Conservation (phyloP, 2,888 invertebrate genomes). For the Myathropa florea region DNA sequence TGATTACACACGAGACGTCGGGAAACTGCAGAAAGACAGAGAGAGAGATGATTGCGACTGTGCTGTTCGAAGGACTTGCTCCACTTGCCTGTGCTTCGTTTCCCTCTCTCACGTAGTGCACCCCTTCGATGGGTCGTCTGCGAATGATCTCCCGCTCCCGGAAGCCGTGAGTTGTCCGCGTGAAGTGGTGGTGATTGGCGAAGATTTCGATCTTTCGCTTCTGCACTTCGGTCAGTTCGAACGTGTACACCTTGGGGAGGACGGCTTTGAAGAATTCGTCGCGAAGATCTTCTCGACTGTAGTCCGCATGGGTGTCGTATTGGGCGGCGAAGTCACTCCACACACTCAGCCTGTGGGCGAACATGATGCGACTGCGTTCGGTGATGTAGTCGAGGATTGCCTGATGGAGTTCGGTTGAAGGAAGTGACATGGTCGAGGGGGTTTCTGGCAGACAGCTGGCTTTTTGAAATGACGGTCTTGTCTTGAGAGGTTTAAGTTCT, state of each 20-base stretch:
- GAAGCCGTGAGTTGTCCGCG: conserved; percentile 20
- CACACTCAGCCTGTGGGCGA: background rate
- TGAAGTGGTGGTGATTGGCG: conserved; percentile 6
- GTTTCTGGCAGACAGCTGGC: too few relatives aligned
- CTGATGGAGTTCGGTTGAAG: background rate
- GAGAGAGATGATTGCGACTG: background rate
- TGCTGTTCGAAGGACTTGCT: background rate
- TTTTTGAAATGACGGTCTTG: background rate
- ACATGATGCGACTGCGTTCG: conserved; percentile 45
- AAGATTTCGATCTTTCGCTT: conserved; percentile 51
- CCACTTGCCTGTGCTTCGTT: conserved; percentile 29
- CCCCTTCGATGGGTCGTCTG: background rate
- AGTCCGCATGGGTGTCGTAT: conserved; percentile 24
- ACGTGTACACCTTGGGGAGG: conserved; percentile 44
- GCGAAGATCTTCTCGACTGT: conserved; percentile 33
- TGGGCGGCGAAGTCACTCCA: conserved; percentile 31
- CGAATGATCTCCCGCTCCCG: background rate
- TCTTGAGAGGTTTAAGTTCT: too few relatives aligned
- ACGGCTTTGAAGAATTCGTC: conserved; percentile 38
- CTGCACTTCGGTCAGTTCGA: conserved; percentile 25
- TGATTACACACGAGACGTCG: conserved; percentile 18
- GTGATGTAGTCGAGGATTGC: conserved; percentile 46
- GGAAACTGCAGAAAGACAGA: background rate
- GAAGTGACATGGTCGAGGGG: background rate
- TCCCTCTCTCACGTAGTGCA: conserved; percentile 7